Percentiles rank a stretch among this genome's conserved stretches.
phyloP scores from a whole-genome alignment of 2,113 vertebrate genomes.

The Nothocercus julius region DNA sequence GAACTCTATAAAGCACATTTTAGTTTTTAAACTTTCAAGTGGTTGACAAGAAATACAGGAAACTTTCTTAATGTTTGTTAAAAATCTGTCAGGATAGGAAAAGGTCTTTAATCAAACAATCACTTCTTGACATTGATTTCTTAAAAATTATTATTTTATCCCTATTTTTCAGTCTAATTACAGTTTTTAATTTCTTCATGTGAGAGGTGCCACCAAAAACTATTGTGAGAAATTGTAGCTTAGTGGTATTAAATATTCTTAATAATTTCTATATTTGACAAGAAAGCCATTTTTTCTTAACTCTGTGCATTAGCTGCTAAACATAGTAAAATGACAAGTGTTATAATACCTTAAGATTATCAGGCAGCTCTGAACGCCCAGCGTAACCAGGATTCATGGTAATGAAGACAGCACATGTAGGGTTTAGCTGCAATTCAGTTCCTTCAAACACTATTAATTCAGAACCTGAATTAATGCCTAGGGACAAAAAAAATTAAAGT shows the following conservation, averaged over 20 bases:
- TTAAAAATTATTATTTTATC: background rate
- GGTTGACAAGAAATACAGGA: background rate
- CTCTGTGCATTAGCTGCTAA: background rate
- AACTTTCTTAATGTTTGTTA: background rate
- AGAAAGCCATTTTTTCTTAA: background rate
- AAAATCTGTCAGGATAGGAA: too few species aligned
- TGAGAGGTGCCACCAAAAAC: background rate
- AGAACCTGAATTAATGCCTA: slow-evolving; percentile 85
- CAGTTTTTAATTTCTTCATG: background rate
- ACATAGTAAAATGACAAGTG: background rate
- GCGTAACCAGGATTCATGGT: slow-evolving; percentile 96
- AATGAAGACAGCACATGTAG: slow-evolving; percentile 91
- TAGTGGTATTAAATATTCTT: background rate
- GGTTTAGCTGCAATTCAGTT: slow-evolving; percentile 87
- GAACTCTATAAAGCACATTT: background rate
- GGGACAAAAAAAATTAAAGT: background rate
- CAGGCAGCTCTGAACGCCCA: slow-evolving; percentile 90
- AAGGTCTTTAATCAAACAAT: background rate
- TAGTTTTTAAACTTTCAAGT: background rate
- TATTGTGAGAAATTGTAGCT: background rate
- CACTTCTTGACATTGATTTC: background rate
- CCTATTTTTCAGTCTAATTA: background rate
- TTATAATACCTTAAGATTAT: slow-evolving; percentile 88
- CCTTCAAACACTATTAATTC: slow-evolving; percentile 88
- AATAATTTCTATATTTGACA: background rate